Percentiles rank a stretch among this genome's conserved stretches.
These are phyloP conservation scores for Abramis brama DNA, from an alignment of 2,113 vertebrate species.

Conservation along the genomic window DNA sequence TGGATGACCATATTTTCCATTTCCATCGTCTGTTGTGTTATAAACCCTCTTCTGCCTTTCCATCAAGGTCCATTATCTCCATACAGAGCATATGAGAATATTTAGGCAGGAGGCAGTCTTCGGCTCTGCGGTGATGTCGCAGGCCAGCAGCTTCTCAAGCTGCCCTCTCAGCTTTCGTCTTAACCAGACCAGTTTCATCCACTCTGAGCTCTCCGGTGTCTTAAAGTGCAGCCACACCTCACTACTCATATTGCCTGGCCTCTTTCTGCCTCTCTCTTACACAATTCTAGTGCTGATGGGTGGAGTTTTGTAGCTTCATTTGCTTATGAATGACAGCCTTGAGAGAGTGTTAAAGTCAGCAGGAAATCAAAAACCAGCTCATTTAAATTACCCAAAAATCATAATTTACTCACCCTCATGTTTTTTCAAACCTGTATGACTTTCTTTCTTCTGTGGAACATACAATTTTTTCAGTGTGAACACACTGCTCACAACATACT, in stretches of 20 bases:
- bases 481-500: not conserved
- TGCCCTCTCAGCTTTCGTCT: slow-evolving; percentile 45
- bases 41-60: not conserved
- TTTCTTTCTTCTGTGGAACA: too few relatives aligned
- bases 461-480: not conserved
- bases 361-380: not conserved
- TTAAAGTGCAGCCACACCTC: slow-evolving; percentile 22
- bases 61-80: not conserved
- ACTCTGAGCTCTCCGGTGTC: slow-evolving; percentile 41
- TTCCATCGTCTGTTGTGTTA: not conserved
- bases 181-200: slow-evolving; percentile 38
- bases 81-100: not conserved
- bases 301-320: slow-evolving; percentile 3
- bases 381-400: not conserved
- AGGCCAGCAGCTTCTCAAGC: not conserved
- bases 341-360: not conserved
- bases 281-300: not conserved
- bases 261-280: not conserved
- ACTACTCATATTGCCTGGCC: slow-evolving; percentile 20
- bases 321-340: not conserved
- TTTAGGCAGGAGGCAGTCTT: not conserved
- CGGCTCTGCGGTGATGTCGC: not conserved
- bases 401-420: not conserved
- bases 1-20: too few relatives aligned
- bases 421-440: not conserved